Conservation (phyloP, 1,140 invertebrate species). For the Leptinotarsa defecta region DNA sequence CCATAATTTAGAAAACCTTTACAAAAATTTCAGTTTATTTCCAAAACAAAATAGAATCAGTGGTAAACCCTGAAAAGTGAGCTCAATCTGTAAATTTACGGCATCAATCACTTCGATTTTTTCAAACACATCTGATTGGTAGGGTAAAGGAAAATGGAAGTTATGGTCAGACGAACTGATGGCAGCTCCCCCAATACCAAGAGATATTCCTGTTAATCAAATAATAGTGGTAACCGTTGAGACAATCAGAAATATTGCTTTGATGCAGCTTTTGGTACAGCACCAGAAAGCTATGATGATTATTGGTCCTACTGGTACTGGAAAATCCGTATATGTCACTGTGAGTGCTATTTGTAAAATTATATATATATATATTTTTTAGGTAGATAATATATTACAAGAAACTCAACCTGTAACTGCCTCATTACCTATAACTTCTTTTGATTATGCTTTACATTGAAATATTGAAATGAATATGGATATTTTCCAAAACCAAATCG, state of each 20-base stretch:
- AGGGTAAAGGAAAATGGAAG: conserved; percentile 88
- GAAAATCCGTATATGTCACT: conserved; percentile 86
- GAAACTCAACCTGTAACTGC: too few relatives aligned
- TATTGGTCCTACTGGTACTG: conserved; percentile 90
- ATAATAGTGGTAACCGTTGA: conserved; percentile 92
- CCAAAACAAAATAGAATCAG: too few relatives aligned
- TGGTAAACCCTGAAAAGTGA: too few relatives aligned
- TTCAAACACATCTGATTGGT: not conserved
- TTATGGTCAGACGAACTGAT: conserved; percentile 85
- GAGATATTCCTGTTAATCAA: conserved; percentile 90
- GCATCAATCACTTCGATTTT: too few relatives aligned
- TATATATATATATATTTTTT: not conserved
- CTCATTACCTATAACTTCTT: too few relatives aligned
- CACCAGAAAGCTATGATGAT: conserved; percentile 83
- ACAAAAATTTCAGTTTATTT: too few relatives aligned
- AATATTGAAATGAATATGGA: too few relatives aligned
- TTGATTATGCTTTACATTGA: too few relatives aligned
- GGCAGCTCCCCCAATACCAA: conserved; percentile 77
- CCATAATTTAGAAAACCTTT: too few relatives aligned
- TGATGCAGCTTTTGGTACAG: conserved; percentile 77
- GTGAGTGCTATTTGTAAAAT: conserved; percentile 49
- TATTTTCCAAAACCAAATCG: too few relatives aligned
- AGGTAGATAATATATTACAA: too few relatives aligned
- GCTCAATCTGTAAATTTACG: too few relatives aligned
- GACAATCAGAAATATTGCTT: conserved; percentile 78